These are phyloP conservation scores for Ligdia adustata DNA, from an alignment of 2,888 invertebrate genomes.

Conservation along the genomic window DNA sequence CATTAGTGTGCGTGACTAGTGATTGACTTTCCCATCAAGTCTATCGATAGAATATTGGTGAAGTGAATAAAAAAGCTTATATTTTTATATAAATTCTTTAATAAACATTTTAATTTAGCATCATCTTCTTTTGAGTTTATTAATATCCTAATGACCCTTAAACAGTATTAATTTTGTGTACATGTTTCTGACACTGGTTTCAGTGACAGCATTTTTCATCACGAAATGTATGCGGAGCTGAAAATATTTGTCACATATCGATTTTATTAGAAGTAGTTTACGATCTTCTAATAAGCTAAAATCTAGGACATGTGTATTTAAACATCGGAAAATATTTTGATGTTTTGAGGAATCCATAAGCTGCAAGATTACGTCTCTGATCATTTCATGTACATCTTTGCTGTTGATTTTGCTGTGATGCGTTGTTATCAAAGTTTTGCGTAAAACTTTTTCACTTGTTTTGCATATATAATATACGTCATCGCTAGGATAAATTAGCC, in stretches of 20 bases:
- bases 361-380: conserved; percentile 1
- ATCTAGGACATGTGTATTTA: background rate
- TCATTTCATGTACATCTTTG: background rate
- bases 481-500: no score
- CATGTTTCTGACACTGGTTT: conserved; percentile 4
- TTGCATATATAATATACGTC: no score
- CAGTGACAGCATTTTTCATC: background rate
- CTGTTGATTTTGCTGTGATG: background rate
- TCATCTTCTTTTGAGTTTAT: no score
- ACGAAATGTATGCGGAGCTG: conserved; percentile 1
- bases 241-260: background rate
- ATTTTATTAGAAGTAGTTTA: background rate
- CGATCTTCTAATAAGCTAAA: background rate
- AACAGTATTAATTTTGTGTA: background rate
- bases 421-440: background rate
- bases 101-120: no score
- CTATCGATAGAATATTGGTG: no score
- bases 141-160: background rate
- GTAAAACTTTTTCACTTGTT: no score
- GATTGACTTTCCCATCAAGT: no score
- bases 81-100: no score
- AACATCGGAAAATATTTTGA: conserved; percentile 3
- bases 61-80: no score
- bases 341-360: background rate
- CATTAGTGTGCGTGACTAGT: no score